These are phyloP conservation scores for Syngnathus floridae DNA, from an alignment of 2,113 vertebrate genomes.

Conservation along the genomic window DNA sequence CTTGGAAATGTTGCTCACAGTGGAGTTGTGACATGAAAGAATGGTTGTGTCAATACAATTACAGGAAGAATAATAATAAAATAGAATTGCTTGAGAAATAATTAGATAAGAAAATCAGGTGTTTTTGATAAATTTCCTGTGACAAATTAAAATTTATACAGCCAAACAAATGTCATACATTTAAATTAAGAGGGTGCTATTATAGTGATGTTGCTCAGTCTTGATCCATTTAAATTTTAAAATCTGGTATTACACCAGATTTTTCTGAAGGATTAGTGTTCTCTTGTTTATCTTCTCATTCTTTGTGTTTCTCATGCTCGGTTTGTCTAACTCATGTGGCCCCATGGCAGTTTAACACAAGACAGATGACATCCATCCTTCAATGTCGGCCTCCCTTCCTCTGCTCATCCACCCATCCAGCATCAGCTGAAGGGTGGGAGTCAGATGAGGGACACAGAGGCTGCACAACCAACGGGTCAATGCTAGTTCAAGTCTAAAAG, in stretches of 20 bases:
- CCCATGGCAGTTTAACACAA: constrained; percentile 21
- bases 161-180: too few species aligned
- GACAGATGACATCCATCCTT: constrained; percentile 44
- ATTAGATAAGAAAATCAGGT: not conserved
- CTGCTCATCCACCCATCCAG: constrained; percentile 28
- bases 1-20: not conserved
- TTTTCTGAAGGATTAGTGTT: not conserved
- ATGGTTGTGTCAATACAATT: not conserved
- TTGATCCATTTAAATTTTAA: not conserved
- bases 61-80: not conserved
- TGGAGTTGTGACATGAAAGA: too few species aligned
- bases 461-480: constrained; percentile 53
- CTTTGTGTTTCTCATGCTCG: constrained; percentile 7
- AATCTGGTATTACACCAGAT: not conserved
- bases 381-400: constrained; percentile 26
- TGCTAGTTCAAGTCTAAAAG: constrained; percentile 53
- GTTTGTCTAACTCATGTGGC: constrained; percentile 3
- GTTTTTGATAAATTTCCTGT: too few species aligned
- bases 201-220: not conserved
- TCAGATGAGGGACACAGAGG: constrained; percentile 47
- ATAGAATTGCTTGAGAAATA: not conserved
- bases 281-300: not conserved
- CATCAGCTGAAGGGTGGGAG: constrained; percentile 37
- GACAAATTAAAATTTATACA: too few species aligned
- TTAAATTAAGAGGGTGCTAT: not conserved